These are phyloP conservation scores for Eledona agricola DNA, from an alignment of 2,888 invertebrate genomes.

Conservation along the genomic window DNA sequence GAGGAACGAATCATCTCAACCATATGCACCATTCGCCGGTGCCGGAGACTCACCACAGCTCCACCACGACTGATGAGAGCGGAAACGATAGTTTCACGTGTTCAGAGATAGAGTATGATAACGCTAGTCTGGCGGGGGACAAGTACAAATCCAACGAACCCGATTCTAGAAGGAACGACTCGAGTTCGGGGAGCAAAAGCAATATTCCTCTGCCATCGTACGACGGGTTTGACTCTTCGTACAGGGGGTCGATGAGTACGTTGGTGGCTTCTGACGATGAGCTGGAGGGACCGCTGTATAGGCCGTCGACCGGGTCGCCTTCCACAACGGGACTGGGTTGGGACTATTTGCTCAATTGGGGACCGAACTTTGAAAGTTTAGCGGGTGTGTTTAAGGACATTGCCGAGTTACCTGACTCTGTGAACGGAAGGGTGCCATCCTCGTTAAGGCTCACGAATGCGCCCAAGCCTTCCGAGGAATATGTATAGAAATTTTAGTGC, in stretches of 20 bases:
- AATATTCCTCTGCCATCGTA: slow-evolving; percentile 82
- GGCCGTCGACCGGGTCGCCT: slow-evolving; percentile 82
- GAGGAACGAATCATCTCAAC: slow-evolving; percentile 72
- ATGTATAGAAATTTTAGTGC: slow-evolving; percentile 69
- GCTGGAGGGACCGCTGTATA: slow-evolving; percentile 79
- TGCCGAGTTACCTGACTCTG: slow-evolving; percentile 89
- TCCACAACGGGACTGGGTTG: slow-evolving; percentile 84
- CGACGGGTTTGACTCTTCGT: slow-evolving; percentile 93
- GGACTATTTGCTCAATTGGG: slow-evolving; percentile 96
- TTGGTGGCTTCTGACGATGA: slow-evolving; percentile 94
- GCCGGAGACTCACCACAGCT: slow-evolving; percentile 77
- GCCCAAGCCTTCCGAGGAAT: slow-evolving; percentile 89
- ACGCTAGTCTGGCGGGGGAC: slow-evolving; percentile 84
- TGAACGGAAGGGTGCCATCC: slow-evolving; percentile 76
- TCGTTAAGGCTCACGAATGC: slow-evolving; percentile 81
- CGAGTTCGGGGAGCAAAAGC: slow-evolving; percentile 64
- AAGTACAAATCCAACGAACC: slow-evolving; percentile 66
- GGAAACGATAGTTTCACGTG: slow-evolving; percentile 97
- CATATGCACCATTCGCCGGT: slow-evolving; percentile 77
- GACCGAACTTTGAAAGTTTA: slow-evolving; percentile 93
- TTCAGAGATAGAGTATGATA: slow-evolving; percentile 97
- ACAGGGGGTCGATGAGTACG: slow-evolving; percentile 92
- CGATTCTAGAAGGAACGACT: slow-evolving; percentile 55
- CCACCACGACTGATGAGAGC: slow-evolving; percentile 90
- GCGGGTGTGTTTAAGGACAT: slow-evolving; percentile 97